Evolutionary conservation across 2,888 invertebrate species (phyloP), one percentile per base, ranked within the genome.

Genomic region (Troilus luridus): DNA sequence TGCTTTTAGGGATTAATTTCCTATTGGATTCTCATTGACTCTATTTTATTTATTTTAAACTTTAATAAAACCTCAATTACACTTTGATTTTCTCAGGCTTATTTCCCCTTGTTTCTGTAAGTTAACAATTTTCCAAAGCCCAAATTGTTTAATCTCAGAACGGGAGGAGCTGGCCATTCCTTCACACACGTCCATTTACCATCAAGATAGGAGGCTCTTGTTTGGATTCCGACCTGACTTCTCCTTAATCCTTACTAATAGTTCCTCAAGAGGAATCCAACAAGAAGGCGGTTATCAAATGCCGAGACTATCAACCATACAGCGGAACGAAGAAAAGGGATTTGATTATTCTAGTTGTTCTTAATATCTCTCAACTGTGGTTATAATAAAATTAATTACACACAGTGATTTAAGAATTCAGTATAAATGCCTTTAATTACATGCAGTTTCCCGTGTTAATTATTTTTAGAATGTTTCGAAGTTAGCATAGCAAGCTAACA

Each of bases 221-320:
- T 85, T 85, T 56, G 56, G 56, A 85, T 85, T 85, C 56, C 85
- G 9, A n/a, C 3, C 85, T n/a, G 10, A 56, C 85, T 85, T n/a
- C 56, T 85, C 81, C 54, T 81, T 85, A 85, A 85, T 85, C 85
- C 56, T 85, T 85, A 85, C 85, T 85, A 85, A 85, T 85, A 85
- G 81, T 81, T 81, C 54, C 56, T 85, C n/a, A 3, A 11, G 85
- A 85, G 85, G 85, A 85, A 85, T 85, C 56, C n/a, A 56, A 85
- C 56, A n/a, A 56, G 56, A 81, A n/a, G n/a, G 56, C 85, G 12
- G 85, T 85, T 85, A 41, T 56, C 56, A 14, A 85, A 85, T 85
- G 56, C 21, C 85, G n/a, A 56, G 24, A 10, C 72, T 77, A 77
- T 77, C 7, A 41, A 77, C 8, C 9, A 17, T 77, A 41, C 67